These are phyloP conservation scores for Diarsia dahlii DNA, from an alignment of 2,888 invertebrate genomes.

Conservation along the genomic window DNA sequence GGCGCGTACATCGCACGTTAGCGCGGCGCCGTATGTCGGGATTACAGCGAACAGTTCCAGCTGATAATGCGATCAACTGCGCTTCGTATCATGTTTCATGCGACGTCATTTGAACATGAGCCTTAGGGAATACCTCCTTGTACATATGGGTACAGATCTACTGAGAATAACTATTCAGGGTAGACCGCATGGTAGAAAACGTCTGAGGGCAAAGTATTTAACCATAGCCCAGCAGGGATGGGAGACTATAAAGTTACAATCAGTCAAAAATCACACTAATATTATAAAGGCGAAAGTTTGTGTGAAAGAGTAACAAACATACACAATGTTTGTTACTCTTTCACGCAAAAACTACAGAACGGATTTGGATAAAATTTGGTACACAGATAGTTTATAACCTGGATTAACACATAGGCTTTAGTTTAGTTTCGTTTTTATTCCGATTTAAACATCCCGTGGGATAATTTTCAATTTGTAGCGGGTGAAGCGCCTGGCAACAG, in stretches of 20 bases:
- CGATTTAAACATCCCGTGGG: too few relatives aligned
- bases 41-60: constrained; percentile 13
- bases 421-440: too few relatives aligned
- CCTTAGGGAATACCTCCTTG: neutral
- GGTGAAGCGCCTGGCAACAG: too few relatives aligned
- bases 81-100: neutral
- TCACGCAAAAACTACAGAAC: too few relatives aligned
- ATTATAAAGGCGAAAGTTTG: too few relatives aligned
- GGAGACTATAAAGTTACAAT: neutral
- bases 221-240: neutral
- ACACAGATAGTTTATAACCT: too few relatives aligned
- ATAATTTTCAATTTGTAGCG: too few relatives aligned
- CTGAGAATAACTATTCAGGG: neutral
- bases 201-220: neutral
- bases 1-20: neutral
- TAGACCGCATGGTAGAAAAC: neutral
- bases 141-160: neutral
- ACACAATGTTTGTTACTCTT: too few relatives aligned
- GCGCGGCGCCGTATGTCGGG: neutral
- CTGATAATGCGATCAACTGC: constrained; percentile 34
- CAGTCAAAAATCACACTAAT: neutral
- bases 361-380: too few relatives aligned
- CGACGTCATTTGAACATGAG: constrained; percentile 2
- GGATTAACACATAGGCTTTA: too few relatives aligned
- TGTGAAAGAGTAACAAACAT: too few relatives aligned